Evolutionary conservation across 2,888 invertebrate genomes (phyloP).

Genomic region (Linnaemya vulpina): DNA sequence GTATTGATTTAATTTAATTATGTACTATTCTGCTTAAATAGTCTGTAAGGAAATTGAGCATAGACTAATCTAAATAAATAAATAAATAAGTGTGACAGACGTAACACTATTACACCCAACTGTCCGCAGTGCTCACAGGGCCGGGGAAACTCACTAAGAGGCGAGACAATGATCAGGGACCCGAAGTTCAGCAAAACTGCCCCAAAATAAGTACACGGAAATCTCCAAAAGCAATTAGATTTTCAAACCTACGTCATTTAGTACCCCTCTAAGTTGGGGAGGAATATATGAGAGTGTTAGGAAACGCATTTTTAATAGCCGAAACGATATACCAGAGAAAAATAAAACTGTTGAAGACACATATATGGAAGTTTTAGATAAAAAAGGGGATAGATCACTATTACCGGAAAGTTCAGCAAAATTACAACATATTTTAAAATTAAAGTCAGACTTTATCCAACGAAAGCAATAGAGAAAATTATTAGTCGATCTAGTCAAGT

Average conservation of each 20-base stretch:
- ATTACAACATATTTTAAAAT: not conserved
- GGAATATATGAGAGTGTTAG: not conserved
- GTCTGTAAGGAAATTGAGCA: no score
- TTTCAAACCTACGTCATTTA: not conserved
- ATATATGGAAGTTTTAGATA: not conserved
- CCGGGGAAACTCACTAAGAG: no score
- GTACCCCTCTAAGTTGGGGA: not conserved
- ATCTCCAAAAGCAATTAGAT: not conserved
- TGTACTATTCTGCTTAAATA: no score
- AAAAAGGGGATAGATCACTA: not conserved
- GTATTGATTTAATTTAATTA: no score
- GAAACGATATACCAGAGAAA: not conserved
- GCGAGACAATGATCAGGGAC: not conserved
- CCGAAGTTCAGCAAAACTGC: not conserved
- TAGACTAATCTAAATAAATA: no score
- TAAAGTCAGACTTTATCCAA: not conserved
- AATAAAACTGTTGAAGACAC: not conserved
- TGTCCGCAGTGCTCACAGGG: no score
- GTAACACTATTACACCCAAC: no score
- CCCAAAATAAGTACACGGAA: not conserved
- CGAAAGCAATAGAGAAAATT: not conserved
- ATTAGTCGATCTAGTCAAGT: not conserved
- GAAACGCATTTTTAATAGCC: not conserved
- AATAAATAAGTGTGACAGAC: no score
- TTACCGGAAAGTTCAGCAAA: not conserved